phyloP scores from a whole-genome alignment of 92 coral and sea anemone genomes.

The Heliopora coerulea region DNA sequence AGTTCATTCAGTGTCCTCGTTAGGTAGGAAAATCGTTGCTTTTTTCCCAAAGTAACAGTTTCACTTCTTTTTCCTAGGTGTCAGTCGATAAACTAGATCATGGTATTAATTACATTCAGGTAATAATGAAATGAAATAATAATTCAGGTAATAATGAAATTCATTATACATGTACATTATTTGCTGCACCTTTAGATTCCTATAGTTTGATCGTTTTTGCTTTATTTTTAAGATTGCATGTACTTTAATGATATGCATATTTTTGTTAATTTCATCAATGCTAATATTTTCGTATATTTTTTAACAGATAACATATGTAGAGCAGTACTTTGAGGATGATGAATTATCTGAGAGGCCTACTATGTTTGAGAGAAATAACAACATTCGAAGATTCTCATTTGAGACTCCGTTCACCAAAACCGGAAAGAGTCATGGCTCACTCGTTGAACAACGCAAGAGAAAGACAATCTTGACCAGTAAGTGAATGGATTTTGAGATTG shows the following conservation, averaged over 20 bases:
- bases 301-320: conserved; percentile 77
- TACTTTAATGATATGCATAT: no score
- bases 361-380: conserved; percentile 83
- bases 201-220: no score
- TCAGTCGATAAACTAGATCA: conserved; percentile 21
- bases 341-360: conserved; percentile 74
- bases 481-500: conserved; percentile 3
- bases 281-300: not conserved
- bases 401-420: conserved; percentile 97
- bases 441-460: conserved; percentile 92
- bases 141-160: no score
- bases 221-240: no score
- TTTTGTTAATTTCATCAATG: not conserved
- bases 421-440: conserved; percentile 91
- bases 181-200: no score
- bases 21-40: no score
- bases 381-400: conserved; percentile 88
- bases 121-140: not conserved
- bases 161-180: no score
- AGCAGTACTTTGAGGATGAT: conserved; percentile 92
- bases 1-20: no score
- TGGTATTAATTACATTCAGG: conserved; percentile 37
- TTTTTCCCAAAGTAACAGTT: no score
- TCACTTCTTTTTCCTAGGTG: conserved; percentile 26
- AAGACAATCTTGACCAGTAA: conserved; percentile 93